Percentiles rank a stretch among this genome's conserved stretches.
Evolutionary conservation across 2,113 vertebrate species (phyloP).

Genomic region (Psammodynastes pulverulentus): DNA sequence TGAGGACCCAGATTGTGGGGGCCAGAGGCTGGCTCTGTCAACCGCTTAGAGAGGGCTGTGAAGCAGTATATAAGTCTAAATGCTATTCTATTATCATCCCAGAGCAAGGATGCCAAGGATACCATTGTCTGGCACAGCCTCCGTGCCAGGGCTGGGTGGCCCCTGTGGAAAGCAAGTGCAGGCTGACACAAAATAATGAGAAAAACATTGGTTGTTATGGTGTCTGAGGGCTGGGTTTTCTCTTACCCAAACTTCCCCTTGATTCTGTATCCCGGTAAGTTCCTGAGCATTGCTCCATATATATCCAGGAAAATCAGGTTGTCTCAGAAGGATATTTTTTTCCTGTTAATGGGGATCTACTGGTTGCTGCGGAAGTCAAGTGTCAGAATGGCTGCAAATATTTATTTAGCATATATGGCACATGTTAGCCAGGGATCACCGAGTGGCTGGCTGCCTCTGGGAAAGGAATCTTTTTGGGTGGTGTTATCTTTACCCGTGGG

Average conservation of each 20-base stretch:
- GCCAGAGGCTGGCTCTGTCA: no score
- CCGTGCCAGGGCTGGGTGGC: not conserved
- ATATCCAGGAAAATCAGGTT: not conserved
- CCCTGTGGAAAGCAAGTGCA: not conserved
- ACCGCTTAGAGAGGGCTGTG: no score
- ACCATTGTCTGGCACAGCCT: no score
- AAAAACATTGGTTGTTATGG: not conserved
- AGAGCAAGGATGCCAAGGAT: no score
- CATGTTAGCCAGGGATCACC: no score
- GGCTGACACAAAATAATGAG: not conserved
- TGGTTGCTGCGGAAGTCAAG: not conserved
- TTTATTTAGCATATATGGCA: no score
- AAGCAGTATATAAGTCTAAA: no score
- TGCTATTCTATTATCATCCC: no score
- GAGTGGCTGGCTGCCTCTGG: no score
- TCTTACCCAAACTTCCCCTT: not conserved
- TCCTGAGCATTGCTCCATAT: not conserved
- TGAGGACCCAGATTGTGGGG: no score
- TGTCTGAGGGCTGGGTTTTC: not conserved
- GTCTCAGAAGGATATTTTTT: not conserved
- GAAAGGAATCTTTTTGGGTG: no score
- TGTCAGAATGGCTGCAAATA: not conserved
- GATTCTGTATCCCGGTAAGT: not conserved
- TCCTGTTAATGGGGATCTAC: not conserved
- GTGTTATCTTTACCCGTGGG: no score